Percentiles rank a stretch among this genome's conserved stretches.
Evolutionary conservation across 2,888 invertebrate genomes (phyloP).

Genomic region (Blera fallax): DNA sequence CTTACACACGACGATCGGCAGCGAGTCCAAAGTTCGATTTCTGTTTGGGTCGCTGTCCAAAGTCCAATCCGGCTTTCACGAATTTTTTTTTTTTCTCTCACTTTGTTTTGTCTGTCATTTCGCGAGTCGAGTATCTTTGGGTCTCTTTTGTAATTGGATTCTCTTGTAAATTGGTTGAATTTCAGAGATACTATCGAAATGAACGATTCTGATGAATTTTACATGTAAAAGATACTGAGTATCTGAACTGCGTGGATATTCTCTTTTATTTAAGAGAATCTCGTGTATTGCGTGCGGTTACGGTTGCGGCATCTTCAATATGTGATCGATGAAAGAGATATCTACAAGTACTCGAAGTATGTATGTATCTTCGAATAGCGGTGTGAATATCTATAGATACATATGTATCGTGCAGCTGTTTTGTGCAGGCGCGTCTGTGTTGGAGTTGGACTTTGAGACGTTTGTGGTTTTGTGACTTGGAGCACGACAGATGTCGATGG

Average conservation of each 20-base stretch:
- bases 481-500: background rate
- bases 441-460: slow-evolving; percentile 16
- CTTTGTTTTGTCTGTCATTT: slow-evolving; percentile 29
- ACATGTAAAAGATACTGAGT: background rate
- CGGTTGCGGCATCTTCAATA: background rate
- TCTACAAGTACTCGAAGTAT: background rate
- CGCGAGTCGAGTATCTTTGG: background rate
- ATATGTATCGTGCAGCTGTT: slow-evolving; percentile 21
- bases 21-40: slow-evolving; percentile 78
- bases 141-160: background rate
- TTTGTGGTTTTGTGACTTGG: slow-evolving; percentile 14
- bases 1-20: slow-evolving; percentile 41
- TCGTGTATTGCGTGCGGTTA: background rate
- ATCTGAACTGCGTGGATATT: background rate
- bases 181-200: slow-evolving; percentile 25
- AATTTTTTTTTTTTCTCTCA: slow-evolving; percentile 55
- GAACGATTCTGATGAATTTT: slow-evolving; percentile 21
- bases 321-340: slow-evolving; percentile 6
- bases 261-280: slow-evolving; percentile 19
- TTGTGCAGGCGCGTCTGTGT: background rate
- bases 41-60: slow-evolving; percentile 78
- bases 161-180: background rate
- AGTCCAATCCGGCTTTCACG: slow-evolving; percentile 79
- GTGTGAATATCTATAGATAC: background rate
- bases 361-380: background rate